Evolutionary conservation across 2,888 invertebrate species (phyloP).

Genomic region (Calameuta filiformis): DNA sequence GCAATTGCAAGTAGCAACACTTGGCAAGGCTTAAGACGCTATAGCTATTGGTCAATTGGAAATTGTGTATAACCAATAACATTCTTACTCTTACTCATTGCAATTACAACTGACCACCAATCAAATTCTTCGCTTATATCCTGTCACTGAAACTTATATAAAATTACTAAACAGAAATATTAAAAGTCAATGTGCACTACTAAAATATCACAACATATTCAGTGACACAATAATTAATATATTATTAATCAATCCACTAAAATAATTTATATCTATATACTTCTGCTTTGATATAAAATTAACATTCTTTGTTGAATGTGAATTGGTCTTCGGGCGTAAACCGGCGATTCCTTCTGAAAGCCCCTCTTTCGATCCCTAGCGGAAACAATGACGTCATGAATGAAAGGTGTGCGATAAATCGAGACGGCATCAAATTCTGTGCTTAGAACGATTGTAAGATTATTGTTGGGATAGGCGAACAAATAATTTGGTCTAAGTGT

Average conservation of each 20-base stretch:
- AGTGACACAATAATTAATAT: background rate
- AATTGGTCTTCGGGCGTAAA: conserved; percentile 33
- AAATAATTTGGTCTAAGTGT: background rate
- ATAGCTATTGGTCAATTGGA: too few species aligned
- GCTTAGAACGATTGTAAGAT: background rate
- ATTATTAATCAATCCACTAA: background rate
- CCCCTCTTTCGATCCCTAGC: conserved; percentile 29
- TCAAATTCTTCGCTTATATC: background rate
- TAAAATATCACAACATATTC: background rate
- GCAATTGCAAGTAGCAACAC: too few species aligned
- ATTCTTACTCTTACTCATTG: background rate
- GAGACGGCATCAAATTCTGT: conserved; percentile 25
- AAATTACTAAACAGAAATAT: background rate
- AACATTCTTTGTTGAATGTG: background rate
- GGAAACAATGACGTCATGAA: conserved; percentile 58
- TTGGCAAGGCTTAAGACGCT: too few species aligned
- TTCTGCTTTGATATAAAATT: background rate
- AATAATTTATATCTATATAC: background rate
- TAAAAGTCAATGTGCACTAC: background rate
- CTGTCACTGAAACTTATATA: background rate
- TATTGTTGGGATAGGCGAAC: background rate
- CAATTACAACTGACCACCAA: background rate
- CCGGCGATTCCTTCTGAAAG: conserved; percentile 25
- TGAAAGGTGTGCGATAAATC: conserved; percentile 42
- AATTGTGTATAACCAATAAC: background rate